Evolutionary conservation across 37 sponge, comb jelly and placozoan genomes (phyloP), one percentile per base, ranked within the genome.

Genomic region (Mnemiopsis leidyi): DNA sequence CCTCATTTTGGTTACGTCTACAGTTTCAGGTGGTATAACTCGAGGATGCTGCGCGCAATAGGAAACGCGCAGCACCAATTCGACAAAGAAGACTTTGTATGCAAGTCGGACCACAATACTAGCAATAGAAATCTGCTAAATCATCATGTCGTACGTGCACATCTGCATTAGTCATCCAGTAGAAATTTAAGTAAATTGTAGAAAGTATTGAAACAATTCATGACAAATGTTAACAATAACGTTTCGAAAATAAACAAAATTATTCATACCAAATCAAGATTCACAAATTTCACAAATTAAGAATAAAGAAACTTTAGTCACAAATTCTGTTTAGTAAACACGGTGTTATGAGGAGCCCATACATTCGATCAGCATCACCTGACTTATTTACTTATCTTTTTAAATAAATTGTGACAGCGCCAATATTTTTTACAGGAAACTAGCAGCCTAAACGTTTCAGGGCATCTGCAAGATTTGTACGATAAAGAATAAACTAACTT

Each of bases 241-340:
- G 61, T 48, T 48, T 48, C 61, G 61, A 48, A 48, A 48, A 48
- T 48, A 48, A 48, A 48, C 61, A 48, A 77, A 77, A 77, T 77
- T 32, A 77, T 77, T 34, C 34, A 34, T 34, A 31, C 36, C 34
- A 77, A 77, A 77, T 77, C 79, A 77, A 34, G 36, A 77, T 32
- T 77, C 79, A 77, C 35, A 77, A 34, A 77, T 31, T 34, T 77
- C 34, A 77, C 79, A 77, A 77, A 69, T 28, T 28, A 69, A 28
- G 24, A 69, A 69, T 69, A 69, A 25, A 48, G 61, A 48, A 48
- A 48, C 5, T 48, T 48, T 48, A 48, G 61, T 48, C 61, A 48
- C 61, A 48, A 48, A 48, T 5, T 48, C 61, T 48, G 61, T 48
- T 48, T 13, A 48, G 61, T 48, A 48, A 48, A 48, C 61, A 48